These are phyloP conservation scores for Tragelaphus strepsiceros DNA, from an alignment of 2,113 vertebrate genomes.

Conservation along the genomic window DNA sequence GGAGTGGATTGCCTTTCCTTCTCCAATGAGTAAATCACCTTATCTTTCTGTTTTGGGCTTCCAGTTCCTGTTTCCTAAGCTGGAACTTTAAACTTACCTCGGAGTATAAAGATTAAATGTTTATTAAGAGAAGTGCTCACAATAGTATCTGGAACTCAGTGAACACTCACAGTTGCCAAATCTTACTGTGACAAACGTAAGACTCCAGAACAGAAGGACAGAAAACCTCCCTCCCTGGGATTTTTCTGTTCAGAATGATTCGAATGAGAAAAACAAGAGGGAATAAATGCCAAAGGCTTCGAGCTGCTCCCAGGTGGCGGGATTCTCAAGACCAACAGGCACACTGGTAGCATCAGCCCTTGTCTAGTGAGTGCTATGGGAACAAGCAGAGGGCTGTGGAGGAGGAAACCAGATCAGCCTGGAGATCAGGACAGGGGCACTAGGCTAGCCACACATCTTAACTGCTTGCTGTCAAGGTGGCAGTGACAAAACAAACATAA, in stretches of 20 bases:
- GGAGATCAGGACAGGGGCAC: background rate
- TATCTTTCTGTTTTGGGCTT: background rate
- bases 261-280: background rate
- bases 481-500: background rate
- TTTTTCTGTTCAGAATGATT: background rate
- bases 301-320: background rate
- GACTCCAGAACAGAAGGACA: background rate
- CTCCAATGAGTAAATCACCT: background rate
- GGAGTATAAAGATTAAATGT: background rate
- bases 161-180: background rate
- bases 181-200: background rate
- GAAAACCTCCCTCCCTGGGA: background rate
- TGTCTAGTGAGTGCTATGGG: background rate
- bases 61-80: background rate
- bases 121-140: background rate
- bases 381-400: no score
- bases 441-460: background rate
- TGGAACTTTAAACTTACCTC: background rate
- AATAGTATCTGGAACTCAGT: background rate
- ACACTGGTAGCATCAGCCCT: no score
- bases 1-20: no score
- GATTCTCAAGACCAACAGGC: background rate
- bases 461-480: background rate
- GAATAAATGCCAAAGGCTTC: background rate
- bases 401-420: background rate